Percentiles rank a stretch among this genome's conserved stretches.
Evolutionary conservation across 2,113 vertebrate genomes (phyloP).

Genomic region (Theropithecus gelada): DNA sequence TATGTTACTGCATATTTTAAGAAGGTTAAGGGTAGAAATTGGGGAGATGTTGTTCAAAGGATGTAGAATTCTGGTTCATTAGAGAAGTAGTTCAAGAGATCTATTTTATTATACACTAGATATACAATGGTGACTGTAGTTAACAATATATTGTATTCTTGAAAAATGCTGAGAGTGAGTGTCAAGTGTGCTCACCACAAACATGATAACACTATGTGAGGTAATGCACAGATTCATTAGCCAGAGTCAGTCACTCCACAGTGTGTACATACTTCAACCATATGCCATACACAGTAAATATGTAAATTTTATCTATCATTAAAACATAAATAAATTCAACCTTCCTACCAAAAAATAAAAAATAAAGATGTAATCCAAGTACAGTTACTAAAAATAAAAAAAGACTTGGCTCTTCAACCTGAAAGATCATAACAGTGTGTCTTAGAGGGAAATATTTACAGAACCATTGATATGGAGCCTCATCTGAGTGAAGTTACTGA

Average conservation of each 20-base stretch:
- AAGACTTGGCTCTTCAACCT: neutral
- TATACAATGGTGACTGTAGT: neutral
- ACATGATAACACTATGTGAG: neutral
- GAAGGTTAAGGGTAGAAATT: neutral
- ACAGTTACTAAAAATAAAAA: neutral
- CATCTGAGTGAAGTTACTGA: neutral
- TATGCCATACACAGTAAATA: neutral
- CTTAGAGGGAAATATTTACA: neutral
- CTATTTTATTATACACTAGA: too few species aligned
- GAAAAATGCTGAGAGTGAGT: neutral
- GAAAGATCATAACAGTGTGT: neutral
- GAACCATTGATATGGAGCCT: neutral
- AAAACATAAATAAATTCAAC: neutral
- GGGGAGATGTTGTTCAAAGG: neutral
- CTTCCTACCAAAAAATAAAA: neutral
- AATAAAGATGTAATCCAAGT: neutral
- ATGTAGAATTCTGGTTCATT: neutral
- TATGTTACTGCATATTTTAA: neutral
- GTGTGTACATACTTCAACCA: neutral
- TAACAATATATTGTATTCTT: neutral
- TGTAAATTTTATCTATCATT: neutral
- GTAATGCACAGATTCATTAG: neutral
- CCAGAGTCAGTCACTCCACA: neutral
- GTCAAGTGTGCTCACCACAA: neutral
- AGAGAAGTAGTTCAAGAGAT: neutral